Evolutionary conservation across 2,888 invertebrate species (phyloP), one percentile per base, ranked within the genome.

Genomic region (Cosmia pyralina): DNA sequence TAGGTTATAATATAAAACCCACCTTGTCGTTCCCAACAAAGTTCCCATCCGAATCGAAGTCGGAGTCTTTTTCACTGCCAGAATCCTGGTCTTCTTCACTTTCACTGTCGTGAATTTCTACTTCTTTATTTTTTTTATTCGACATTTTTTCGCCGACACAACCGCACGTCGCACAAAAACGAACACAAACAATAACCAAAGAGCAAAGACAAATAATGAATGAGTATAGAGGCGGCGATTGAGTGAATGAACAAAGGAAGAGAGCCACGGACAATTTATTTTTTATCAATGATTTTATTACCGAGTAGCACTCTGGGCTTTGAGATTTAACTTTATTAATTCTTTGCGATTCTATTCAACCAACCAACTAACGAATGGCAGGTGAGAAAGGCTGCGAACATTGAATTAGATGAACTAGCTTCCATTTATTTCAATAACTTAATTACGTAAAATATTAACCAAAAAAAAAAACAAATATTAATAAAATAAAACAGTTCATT

Each of bases 1-100:
- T 72, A 95, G 95, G 95, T 95, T 95, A 95, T 90, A 84, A 34
- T 87, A 80, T 60, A 75, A 69, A 69, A 70, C 87, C 75, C 88
- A 97, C 97, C 94, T 97, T 96, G 74, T 97, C 96, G 74, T 97
- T 96, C 52, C 97, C 97, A 44, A 96, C 93, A 83, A 94, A 97
- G 64, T 97, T 96, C 41, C 95, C 95, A 77, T 96, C 96, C 0
- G 96, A 96, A 87, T 96, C 96, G 19, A 95, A 91, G 83, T 96
- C 96, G 0, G 96, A 96, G 81, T 94, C 96, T 67, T 88, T 91
- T 84, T 90, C 95, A 72, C 90, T 94, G 19, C 92, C 95, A 13
- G 94, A 94, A 53, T 92, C 94, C 57, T 93, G 92, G 46, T 95
- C 96, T 55, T 94, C 95, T 74, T 95, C 96, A 88, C 95, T 96